Base-by-base conservation (phyloP, 2,888 invertebrate species). In the Pristionchus maxplancki region DNA sequence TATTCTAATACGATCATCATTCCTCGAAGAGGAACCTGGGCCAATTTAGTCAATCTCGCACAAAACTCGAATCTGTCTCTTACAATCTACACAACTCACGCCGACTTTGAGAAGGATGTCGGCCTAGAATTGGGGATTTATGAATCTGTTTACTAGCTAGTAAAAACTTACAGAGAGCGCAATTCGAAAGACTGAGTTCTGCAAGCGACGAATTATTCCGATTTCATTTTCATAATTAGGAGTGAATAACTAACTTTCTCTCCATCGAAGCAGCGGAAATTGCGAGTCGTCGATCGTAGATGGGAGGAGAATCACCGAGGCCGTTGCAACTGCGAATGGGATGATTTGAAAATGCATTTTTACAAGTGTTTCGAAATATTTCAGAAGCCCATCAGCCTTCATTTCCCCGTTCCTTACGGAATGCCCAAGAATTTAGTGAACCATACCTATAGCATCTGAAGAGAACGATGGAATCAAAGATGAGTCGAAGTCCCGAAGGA, bases 391-490 rank as follows among this genome's bases (percentile, higher is more conserved):
- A n/a, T n/a, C n/a, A n/a, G n/a, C n/a, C n/a, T 28, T 28, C 1
- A 64, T 28, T 58, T 20, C 5, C 17, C 20, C 9, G 3, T 34
- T 40, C 28, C 31, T 31, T 8, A 17, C 71, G 28, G n/a, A 78
- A 31, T 24, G 9, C 6, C 34, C 40, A 78, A 9, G 20, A 81
- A 81, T 4, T 37, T 28, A 11, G 40, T 48, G 24, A 8, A 8
- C 40, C 64, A 20, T 8, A 88, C 88, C 88, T 88, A 78, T 94
- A 94, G 78, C 94, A 94, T 74, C 93, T 91, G 78, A 90, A 90
- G 15, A 94, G 90, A 20, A 94, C 94, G 44, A 93, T 89, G 24
- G 91, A 92, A 82, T 94, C 94, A 53, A 94, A 89, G 24, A 91
- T 83, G 24, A 94, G 91, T 31, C 94, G 90, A 24, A 93, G 62